These are phyloP conservation scores for Cyphomyrmex costatus DNA, from an alignment of 1,140 invertebrate genomes.

Conservation along the genomic window DNA sequence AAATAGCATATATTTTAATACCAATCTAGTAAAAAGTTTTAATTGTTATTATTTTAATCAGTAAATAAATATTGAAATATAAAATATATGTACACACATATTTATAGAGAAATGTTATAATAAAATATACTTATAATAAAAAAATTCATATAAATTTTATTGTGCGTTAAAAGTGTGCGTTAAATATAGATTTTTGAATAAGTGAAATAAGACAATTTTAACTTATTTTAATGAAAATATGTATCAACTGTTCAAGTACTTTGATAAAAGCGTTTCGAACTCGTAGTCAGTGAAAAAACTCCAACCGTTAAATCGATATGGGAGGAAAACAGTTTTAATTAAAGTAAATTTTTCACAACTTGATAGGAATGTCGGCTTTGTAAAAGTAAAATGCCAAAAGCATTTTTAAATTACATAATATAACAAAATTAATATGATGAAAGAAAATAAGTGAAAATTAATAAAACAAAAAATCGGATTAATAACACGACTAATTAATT, in stretches of 20 bases:
- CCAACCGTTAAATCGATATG: conserved; percentile 37
- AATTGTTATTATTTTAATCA: conserved; percentile 1
- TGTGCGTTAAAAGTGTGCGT: neutral
- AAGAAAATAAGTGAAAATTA: neutral
- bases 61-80: neutral
- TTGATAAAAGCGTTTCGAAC: conserved; percentile 38
- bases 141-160: neutral
- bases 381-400: neutral
- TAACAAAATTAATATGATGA: neutral
- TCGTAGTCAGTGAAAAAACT: neutral
- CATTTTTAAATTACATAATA: conserved; percentile 13
- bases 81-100: neutral
- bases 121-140: neutral
- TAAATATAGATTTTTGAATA: neutral
- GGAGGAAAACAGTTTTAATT: conserved; percentile 52
- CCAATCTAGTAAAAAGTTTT: conserved; percentile 2
- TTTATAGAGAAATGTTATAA: neutral
- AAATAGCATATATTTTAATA: neutral
- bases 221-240: conserved; percentile 10
- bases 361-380: conserved; percentile 19
- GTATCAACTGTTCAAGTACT: neutral
- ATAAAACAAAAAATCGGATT: neutral
- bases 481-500: neutral
- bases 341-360: conserved; percentile 44
- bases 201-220: conserved; percentile 29